Conservation (phyloP, 2,113 vertebrate species). For the Pangasianodon gigas region DNA sequence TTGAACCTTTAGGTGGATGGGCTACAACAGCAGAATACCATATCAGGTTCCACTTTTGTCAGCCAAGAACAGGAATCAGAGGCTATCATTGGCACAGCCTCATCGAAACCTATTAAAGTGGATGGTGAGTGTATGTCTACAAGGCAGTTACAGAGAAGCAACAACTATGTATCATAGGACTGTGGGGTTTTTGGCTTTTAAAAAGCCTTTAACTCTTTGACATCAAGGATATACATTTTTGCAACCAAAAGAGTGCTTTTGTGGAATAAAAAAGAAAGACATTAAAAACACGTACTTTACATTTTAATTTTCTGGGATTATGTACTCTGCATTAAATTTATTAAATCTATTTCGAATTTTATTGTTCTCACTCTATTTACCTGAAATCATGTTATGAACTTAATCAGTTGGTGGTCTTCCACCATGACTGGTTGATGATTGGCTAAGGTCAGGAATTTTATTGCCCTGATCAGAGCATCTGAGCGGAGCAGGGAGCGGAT, state of each 20-base stretch:
- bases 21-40: too few relatives aligned
- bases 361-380: slow-evolving; percentile 25
- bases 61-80: too few relatives aligned
- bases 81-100: too few relatives aligned
- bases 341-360: slow-evolving; percentile 50
- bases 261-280: neutral
- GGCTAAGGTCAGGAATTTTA: slow-evolving; percentile 70
- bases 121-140: too few relatives aligned
- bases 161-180: neutral
- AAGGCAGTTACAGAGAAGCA: neutral
- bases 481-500: too few relatives aligned
- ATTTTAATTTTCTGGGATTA: slow-evolving; percentile 12
- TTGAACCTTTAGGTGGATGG: too few relatives aligned
- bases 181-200: neutral
- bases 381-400: slow-evolving; percentile 73
- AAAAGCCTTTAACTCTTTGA: neutral
- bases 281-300: neutral
- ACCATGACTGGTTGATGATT: slow-evolving; percentile 72
- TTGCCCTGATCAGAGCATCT: slow-evolving; percentile 59
- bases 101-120: too few relatives aligned
- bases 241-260: neutral
- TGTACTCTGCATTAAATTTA: slow-evolving; percentile 67
- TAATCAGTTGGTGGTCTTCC: slow-evolving; percentile 65
- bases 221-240: neutral
- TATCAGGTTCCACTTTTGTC: too few relatives aligned